Conservation (phyloP, 2,888 invertebrate species). For the Glaucopsyche alexis region DNA sequence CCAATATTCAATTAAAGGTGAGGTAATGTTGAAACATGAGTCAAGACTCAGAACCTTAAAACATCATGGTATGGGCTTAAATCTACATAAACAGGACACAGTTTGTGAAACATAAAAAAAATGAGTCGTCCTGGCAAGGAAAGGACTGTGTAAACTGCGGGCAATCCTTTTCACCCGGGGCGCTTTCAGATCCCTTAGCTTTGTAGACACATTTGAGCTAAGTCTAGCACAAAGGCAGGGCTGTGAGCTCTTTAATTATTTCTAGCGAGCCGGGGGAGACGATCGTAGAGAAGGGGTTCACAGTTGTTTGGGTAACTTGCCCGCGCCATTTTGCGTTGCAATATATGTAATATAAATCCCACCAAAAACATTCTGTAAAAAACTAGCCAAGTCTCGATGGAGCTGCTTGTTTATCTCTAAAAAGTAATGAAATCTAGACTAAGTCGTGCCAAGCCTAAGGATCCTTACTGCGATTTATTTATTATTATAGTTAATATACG, state of each 20-base stretch:
- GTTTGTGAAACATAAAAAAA: constrained; percentile 36
- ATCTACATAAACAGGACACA: constrained; percentile 28
- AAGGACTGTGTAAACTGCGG: constrained; percentile 50
- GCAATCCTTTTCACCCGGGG: constrained; percentile 60
- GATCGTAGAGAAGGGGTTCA: constrained; percentile 49
- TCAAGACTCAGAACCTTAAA: not conserved
- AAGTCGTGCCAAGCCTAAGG: too few species aligned
- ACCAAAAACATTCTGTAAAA: too few species aligned
- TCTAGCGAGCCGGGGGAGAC: constrained; percentile 53
- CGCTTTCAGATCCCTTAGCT: constrained; percentile 61
- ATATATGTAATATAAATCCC: too few species aligned
- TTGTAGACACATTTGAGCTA: constrained; percentile 59
- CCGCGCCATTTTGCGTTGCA: constrained; percentile 35
- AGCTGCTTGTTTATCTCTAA: too few species aligned
- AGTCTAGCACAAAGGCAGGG: constrained; percentile 60
- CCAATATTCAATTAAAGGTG: not conserved
- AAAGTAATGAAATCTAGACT: too few species aligned
- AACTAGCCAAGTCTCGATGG: too few species aligned
- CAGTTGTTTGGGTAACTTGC: constrained; percentile 41
- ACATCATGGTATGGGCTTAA: constrained; percentile 26
- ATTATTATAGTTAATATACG: too few species aligned
- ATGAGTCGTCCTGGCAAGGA: constrained; percentile 43
- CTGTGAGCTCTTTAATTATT: constrained; percentile 69
- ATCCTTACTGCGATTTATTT: too few species aligned
- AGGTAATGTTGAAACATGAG: not conserved